Conservation (phyloP, 2,113 vertebrate species). For the Scatophagus argus region DNA sequence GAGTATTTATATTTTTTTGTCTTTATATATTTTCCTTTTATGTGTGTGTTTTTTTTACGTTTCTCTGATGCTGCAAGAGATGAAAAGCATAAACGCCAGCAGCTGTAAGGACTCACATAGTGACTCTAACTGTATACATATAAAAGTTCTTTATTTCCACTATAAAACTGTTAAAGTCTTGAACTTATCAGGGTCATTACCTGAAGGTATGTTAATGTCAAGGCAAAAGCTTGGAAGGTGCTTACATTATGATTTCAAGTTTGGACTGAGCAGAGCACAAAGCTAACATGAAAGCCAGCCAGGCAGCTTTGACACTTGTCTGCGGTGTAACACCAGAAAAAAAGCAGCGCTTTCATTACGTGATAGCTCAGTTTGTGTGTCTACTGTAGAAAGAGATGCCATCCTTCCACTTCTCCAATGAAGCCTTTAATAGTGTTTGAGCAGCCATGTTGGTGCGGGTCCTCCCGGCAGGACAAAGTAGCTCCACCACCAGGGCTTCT, state of each 20-base stretch:
- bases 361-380: constrained; percentile 7
- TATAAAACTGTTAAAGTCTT: constrained; percentile 15
- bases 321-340: background rate
- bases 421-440: constrained; percentile 82
- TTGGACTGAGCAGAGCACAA: background rate
- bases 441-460: constrained; percentile 90
- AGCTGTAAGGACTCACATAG: background rate
- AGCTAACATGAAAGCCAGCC: constrained; percentile 36
- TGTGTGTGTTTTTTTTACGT: background rate
- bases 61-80: background rate
- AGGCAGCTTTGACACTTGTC: constrained; percentile 16
- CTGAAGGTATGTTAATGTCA: background rate
- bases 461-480: constrained; percentile 87
- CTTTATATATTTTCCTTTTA: background rate
- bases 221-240: constrained; percentile 23
- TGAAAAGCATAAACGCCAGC: no score
- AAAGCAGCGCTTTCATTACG: constrained; percentile 2
- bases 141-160: constrained; percentile 31
- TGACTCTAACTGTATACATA: background rate
- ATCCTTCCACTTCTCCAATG: background rate
- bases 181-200: background rate
- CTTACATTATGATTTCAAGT: constrained; percentile 1
- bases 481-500: constrained; percentile 97
- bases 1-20: no score
- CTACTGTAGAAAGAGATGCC: background rate